Evolutionary conservation across 2,113 vertebrate species (phyloP).

Genomic region (Phaetusa simplex): DNA sequence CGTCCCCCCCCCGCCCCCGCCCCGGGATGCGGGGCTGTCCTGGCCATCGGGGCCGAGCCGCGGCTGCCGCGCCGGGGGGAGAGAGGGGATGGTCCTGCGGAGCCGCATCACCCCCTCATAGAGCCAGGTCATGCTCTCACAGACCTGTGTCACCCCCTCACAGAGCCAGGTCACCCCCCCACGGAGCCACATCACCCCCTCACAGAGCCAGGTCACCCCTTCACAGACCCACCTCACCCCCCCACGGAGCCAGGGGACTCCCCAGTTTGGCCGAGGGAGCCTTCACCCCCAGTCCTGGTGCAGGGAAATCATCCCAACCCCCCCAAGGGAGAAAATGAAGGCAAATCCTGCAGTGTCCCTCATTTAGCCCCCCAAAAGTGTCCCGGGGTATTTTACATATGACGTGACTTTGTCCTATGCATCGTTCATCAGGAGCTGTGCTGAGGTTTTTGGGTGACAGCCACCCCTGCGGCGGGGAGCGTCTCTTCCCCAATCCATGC

Average conservation of each 20-base stretch:
- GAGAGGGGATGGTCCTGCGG: neutral
- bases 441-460: neutral
- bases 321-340: neutral
- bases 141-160: neutral
- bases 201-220: accelerated
- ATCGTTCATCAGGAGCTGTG: neutral
- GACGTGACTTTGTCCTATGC: neutral
- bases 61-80: no score
- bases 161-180: neutral
- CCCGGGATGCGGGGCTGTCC: neutral
- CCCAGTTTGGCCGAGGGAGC: neutral
- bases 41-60: no score
- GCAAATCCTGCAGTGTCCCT: neutral
- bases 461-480: neutral
- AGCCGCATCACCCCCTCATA: neutral
- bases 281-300: accelerated
- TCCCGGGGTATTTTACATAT: accelerated
- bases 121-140: neutral
- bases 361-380: neutral
- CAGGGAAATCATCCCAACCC: neutral
- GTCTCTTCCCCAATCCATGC: neutral
- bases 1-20: neutral
- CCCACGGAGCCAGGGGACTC: no score
- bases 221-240: neutral
- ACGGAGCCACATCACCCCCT: no score